Evolutionary conservation across 2,113 vertebrate species (phyloP).

Genomic region (Cyanocitta stelleri): DNA sequence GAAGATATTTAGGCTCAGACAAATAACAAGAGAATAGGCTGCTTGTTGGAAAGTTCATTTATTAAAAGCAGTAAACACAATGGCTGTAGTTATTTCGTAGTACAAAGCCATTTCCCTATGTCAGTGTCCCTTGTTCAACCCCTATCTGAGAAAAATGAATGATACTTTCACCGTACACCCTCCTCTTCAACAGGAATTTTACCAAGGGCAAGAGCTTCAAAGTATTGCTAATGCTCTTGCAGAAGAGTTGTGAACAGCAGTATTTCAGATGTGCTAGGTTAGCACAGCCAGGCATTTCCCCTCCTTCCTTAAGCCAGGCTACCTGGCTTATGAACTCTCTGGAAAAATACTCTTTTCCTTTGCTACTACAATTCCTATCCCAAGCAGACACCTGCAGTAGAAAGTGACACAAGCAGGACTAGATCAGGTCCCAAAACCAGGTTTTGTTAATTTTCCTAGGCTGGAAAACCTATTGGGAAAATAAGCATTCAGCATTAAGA

Average conservation of each 20-base stretch:
- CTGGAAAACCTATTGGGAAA: background rate
- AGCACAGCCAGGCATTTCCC: background rate
- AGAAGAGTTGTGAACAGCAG: background rate
- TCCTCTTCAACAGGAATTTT: background rate
- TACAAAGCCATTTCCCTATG: background rate
- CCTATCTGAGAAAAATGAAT: background rate
- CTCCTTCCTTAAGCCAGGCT: background rate
- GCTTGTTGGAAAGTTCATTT: conserved; percentile 6
- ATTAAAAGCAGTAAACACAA: conserved; percentile 2
- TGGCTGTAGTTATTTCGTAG: background rate
- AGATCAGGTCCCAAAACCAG: background rate
- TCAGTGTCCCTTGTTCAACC: background rate
- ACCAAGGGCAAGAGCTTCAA: background rate
- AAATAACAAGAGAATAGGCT: background rate
- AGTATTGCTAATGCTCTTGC: background rate
- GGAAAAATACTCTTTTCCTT: background rate
- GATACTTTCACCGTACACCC: background rate
- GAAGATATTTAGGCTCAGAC: conserved; percentile 7
- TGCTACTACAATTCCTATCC: background rate
- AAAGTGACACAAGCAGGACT: background rate
- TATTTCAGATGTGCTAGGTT: background rate
- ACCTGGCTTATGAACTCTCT: background rate
- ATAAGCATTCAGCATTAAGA: background rate
- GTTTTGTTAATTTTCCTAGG: background rate
- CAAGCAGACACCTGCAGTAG: background rate